Base-by-base conservation (phyloP, 2,113 vertebrate genomes). In the Tetrao urogallus region DNA sequence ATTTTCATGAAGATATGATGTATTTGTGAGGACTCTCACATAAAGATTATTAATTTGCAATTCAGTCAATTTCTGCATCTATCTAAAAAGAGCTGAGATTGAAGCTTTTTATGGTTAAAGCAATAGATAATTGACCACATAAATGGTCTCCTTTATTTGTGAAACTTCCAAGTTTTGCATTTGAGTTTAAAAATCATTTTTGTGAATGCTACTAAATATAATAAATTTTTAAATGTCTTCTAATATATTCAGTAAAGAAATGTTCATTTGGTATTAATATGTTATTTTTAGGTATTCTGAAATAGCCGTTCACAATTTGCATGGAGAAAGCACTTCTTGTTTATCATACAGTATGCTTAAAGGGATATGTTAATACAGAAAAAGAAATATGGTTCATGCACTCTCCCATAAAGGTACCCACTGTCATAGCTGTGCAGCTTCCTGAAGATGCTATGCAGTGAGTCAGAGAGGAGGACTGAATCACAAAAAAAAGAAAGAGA, bases 401-500 rank as follows among this genome's bases (percentile, higher is more conserved):
- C 30, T 82, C 45, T 61, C 8, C 15, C 13, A 1, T 64, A 5
- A 28, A 67, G 48, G 14, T 30, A 30, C 50, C 21, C 12, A 8
- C 22, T 65, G 25, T 13, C 8, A 7, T 16, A 67, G 36, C 38
- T 64, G 30, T 36, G 52, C 54, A 43, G 8, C 30, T 86, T 61
- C 24, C 22, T 54, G 48, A 80, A 67, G 38, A 34, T 16, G 36
- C 47, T 58, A 9, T 19, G 34, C 20, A 36, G 10, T 38, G 36
- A 69, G 7, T 54, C n/a, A n/a, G 45, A 25, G 56, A 50, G 40
- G 65, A 30, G 7, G 66, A 67, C 72, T 0, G 42, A 60, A 65
- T 70, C 36, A 19, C 34, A 70, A 45, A 27, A 27, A 27, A 27
- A 52, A 27, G 25, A 24, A 7, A 57, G 19, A 0, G 0, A 70